phyloP scores from a whole-genome alignment of 2,113 vertebrate genomes.

The Istiophorus platypterus region DNA sequence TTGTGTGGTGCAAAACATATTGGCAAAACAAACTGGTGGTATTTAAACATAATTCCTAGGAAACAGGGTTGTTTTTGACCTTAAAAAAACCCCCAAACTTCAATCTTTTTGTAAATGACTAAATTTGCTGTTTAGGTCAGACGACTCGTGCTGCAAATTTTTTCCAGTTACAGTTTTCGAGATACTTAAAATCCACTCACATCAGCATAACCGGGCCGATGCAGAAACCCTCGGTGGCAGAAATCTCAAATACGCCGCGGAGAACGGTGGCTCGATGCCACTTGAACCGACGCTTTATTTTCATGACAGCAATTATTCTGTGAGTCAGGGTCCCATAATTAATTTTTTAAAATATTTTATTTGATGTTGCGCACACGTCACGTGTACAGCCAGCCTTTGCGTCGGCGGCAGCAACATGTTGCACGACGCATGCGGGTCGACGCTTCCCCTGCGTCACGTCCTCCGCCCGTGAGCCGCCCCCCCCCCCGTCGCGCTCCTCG shows the following conservation, averaged over 20 bases:
- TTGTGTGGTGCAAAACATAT: no score
- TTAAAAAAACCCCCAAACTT: no score
- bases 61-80: no score
- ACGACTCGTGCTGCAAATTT: neutral
- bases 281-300: neutral
- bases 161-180: neutral
- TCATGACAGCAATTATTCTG: neutral
- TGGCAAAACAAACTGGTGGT: no score
- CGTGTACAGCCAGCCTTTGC: neutral
- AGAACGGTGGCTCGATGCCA: neutral
- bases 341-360: no score
- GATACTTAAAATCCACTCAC: neutral
- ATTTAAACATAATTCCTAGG: no score
- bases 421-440: neutral
- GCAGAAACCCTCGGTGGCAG: neutral
- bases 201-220: neutral
- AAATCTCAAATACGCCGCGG: neutral
- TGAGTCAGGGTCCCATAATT: neutral
- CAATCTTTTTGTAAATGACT: no score
- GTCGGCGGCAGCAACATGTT: neutral
- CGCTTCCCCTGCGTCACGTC: conserved; percentile 2
- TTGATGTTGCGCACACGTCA: neutral
- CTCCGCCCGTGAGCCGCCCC: neutral
- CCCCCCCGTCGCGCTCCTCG: neutral
- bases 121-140: neutral